phyloP scores from a whole-genome alignment of 2,888 invertebrate species.

The Chydorus sphaericus region DNA sequence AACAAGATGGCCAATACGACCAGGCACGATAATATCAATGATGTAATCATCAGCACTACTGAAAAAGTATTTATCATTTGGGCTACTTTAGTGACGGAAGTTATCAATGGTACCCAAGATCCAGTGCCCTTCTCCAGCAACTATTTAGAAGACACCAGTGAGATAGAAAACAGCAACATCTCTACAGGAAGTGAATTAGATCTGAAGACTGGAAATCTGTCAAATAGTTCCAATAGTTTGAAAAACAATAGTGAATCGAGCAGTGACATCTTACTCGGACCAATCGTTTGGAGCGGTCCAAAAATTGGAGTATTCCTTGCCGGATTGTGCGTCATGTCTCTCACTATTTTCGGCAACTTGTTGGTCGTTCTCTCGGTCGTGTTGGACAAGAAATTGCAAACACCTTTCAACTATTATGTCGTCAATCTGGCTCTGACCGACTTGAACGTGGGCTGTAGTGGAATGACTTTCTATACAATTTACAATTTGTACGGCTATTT shows the following conservation, averaged over 20 bases:
- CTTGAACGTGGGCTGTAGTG: constrained; percentile 25
- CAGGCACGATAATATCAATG: too few species aligned
- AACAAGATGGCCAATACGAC: too few species aligned
- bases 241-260: too few species aligned
- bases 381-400: constrained; percentile 25
- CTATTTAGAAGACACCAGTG: neutral
- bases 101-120: too few species aligned
- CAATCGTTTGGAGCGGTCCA: constrained; percentile 16
- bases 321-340: constrained; percentile 18
- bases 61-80: neutral
- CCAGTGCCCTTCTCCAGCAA: too few species aligned
- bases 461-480: constrained; percentile 27
- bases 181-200: neutral
- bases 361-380: constrained; percentile 26
- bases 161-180: neutral
- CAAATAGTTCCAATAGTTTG: neutral
- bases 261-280: too few species aligned
- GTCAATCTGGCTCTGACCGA: constrained; percentile 25
- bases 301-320: constrained; percentile 17
- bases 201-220: too few species aligned
- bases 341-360: constrained; percentile 24
- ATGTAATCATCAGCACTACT: too few species aligned
- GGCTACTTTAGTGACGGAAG: neutral
- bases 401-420: constrained; percentile 26
- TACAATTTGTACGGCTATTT: constrained; percentile 26